Conservation (phyloP, 1,140 invertebrate species). For the Bombyx mori region DNA sequence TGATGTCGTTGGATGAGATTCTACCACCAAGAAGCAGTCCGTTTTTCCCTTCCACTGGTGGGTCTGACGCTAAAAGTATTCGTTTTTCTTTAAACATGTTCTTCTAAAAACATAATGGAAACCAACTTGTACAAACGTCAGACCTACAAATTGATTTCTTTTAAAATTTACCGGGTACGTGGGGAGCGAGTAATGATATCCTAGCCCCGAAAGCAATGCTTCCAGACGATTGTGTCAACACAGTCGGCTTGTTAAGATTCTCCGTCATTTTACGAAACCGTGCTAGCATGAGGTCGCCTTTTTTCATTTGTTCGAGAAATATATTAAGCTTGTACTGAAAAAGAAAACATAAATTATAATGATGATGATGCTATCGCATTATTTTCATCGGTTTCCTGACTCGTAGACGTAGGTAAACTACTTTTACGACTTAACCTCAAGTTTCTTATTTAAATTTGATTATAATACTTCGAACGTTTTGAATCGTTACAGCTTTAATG, state of each 20-base stretch:
- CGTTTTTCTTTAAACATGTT: background rate
- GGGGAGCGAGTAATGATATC: constrained; percentile 45
- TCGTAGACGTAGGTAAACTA: too few species aligned
- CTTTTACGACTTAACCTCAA: too few species aligned
- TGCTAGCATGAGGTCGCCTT: constrained; percentile 51
- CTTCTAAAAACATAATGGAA: background rate
- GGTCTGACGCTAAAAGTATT: constrained; percentile 35
- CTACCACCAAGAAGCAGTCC: constrained; percentile 52
- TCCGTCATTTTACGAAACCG: constrained; percentile 52
- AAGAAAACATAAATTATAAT: background rate
- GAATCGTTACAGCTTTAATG: too few species aligned
- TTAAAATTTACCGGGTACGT: constrained; percentile 36
- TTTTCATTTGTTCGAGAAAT: constrained; percentile 57
- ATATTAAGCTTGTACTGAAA: constrained; percentile 47
- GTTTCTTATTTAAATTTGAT: too few species aligned
- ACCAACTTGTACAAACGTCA: background rate
- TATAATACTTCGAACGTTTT: too few species aligned
- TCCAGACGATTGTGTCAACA: constrained; percentile 48
- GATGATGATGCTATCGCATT: too few species aligned
- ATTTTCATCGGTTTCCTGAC: too few species aligned
- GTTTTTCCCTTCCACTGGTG: constrained; percentile 38
- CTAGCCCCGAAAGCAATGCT: constrained; percentile 46
- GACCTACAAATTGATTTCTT: background rate
- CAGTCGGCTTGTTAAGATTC: constrained; percentile 43
- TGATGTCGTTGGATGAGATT: constrained; percentile 49